Evolutionary conservation across 2,113 vertebrate genomes (phyloP).

Genomic region (Lontra canadensis): DNA sequence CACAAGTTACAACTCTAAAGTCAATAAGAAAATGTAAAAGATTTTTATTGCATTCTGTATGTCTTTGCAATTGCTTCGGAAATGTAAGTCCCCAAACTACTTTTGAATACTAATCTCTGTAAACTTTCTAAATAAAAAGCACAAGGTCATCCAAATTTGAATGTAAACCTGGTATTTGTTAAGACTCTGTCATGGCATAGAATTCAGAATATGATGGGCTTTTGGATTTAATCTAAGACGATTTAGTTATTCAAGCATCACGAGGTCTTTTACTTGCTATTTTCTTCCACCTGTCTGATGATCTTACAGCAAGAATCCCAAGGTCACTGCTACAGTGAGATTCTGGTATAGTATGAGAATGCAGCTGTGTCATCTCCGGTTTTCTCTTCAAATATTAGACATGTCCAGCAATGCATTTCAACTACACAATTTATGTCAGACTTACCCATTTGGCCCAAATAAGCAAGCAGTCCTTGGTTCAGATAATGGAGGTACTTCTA

Average conservation of each 20-base stretch:
- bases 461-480: background rate
- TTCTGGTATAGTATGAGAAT: background rate
- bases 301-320: slow-evolving; percentile 19
- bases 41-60: slow-evolving; percentile 15
- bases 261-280: slow-evolving; percentile 23
- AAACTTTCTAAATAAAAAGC: slow-evolving; percentile 62
- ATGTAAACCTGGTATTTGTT: slow-evolving; percentile 37
- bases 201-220: slow-evolving; percentile 45
- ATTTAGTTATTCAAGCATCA: slow-evolving; percentile 54
- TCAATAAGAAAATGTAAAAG: slow-evolving; percentile 51
- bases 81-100: background rate
- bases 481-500: slow-evolving; percentile 19
- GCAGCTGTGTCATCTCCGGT: background rate
- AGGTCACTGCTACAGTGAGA: background rate
- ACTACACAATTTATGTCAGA: background rate
- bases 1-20: slow-evolving; percentile 43
- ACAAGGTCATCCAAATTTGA: slow-evolving; percentile 52
- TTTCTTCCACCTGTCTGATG: slow-evolving; percentile 41
- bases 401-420: background rate
- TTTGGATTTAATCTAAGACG: slow-evolving; percentile 43
- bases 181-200: background rate
- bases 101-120: slow-evolving; percentile 37
- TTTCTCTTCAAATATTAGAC: slow-evolving; percentile 39
- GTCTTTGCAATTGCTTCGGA: slow-evolving; percentile 25
- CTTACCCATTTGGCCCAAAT: slow-evolving; percentile 27